phyloP scores from a whole-genome alignment of 1,140 invertebrate genomes.

The Atta colombica region DNA sequence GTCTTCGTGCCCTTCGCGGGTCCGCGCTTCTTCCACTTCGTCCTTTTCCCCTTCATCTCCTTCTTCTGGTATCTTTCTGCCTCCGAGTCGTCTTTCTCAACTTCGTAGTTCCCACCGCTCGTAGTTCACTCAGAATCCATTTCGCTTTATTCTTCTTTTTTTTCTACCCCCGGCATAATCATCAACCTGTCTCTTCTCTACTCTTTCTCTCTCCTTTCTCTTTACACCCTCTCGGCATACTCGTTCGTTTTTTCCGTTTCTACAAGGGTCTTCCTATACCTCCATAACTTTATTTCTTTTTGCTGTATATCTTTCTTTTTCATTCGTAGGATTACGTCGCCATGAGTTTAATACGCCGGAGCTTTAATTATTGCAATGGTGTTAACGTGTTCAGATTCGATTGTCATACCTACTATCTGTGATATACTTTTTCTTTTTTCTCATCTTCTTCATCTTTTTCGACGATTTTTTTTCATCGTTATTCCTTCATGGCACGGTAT shows the following conservation, averaged over 20 bases:
- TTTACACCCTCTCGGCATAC: slow-evolving; percentile 18
- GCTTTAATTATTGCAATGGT: slow-evolving; percentile 74
- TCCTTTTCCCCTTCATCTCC: slow-evolving; percentile 9
- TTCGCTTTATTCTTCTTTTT: slow-evolving; percentile 42
- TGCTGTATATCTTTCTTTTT: slow-evolving; percentile 29
- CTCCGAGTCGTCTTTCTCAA: not conserved
- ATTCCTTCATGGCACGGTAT: not conserved
- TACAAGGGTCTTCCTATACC: slow-evolving; percentile 31
- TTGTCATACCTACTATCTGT: slow-evolving; percentile 6
- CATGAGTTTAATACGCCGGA: slow-evolving; percentile 54
- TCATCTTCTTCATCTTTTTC: not conserved
- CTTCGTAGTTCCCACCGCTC: slow-evolving; percentile 54
- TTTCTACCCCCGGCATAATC: slow-evolving; percentile 41
- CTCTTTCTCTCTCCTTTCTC: slow-evolving; percentile 7
- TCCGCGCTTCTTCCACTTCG: slow-evolving; percentile 20
- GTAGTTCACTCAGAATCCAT: slow-evolving; percentile 42
- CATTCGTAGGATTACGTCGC: slow-evolving; percentile 39
- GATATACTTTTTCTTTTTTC: slow-evolving; percentile 64
- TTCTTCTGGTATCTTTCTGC: slow-evolving; percentile 40
- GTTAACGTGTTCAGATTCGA: slow-evolving; percentile 60
- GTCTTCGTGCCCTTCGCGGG: slow-evolving; percentile 19
- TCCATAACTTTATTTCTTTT: slow-evolving; percentile 20
- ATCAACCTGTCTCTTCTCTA: slow-evolving; percentile 1
- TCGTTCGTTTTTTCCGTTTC: slow-evolving; percentile 39
- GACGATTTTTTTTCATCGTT: not conserved